Conservation (phyloP, 2,797 vertebrate species). For the Cynopterus sphinx region DNA sequence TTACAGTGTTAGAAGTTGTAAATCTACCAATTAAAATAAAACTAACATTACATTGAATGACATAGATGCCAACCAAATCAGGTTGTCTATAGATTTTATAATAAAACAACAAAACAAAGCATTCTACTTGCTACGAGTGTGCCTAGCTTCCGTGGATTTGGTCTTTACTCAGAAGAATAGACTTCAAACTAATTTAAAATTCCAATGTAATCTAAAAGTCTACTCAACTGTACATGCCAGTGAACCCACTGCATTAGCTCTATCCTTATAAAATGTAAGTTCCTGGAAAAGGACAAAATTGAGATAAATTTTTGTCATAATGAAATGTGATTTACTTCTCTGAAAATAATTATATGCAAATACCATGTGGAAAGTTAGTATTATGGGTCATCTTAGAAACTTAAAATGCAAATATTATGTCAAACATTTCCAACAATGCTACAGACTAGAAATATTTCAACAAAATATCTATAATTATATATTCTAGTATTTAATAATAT, state of each 20-base stretch:
- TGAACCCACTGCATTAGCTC: neutral
- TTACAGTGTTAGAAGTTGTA: neutral
- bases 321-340: neutral
- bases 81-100: neutral
- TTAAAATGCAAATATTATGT: neutral
- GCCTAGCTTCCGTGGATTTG: neutral
- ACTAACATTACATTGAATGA: neutral
- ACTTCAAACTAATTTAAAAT: conserved; percentile 51
- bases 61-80: neutral
- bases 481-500: conserved; percentile 12
- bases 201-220: neutral
- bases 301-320: conserved; percentile 12
- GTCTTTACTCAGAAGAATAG: neutral
- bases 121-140: neutral
- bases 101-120: neutral
- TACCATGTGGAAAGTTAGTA: neutral
- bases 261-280: neutral
- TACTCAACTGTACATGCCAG: neutral
- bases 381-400: neutral
- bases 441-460: conserved; percentile 12
- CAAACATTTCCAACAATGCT: neutral
- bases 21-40: neutral
- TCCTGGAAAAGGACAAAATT: neutral
- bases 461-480: neutral
- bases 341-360: conserved; percentile 56